Conservation (phyloP, 2,113 vertebrate genomes). For the Muscicapa adusta region DNA sequence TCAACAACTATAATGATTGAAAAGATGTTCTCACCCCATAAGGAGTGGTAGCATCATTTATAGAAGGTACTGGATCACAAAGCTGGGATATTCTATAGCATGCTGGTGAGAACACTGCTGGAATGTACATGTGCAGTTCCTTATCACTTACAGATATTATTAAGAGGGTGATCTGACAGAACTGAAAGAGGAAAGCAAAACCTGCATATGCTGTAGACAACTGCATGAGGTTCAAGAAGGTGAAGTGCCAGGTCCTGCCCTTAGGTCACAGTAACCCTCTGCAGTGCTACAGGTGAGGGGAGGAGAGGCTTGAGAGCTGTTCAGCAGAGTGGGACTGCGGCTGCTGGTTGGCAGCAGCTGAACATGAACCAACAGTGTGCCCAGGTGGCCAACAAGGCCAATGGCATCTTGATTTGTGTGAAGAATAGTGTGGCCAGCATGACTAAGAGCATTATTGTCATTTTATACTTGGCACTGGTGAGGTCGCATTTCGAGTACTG, state of each 20-base stretch:
- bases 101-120: neutral
- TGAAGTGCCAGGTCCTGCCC: neutral
- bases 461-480: neutral
- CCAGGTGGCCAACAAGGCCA: neutral
- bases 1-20: neutral
- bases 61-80: neutral
- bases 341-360: neutral
- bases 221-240: neutral
- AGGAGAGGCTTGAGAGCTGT: neutral
- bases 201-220: neutral
- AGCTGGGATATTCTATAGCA: neutral
- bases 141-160: neutral
- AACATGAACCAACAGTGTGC: neutral
- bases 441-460: no score
- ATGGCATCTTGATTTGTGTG: neutral
- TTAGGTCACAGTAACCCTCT: neutral
- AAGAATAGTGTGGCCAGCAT: neutral
- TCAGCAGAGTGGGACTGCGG: neutral
- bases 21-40: neutral
- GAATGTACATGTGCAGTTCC: neutral
- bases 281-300: no score
- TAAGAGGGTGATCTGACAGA: neutral
- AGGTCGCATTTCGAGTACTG: fast-evolving
- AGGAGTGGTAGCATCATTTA: neutral
- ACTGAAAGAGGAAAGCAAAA: neutral